phyloP scores from a whole-genome alignment of 2,888 invertebrate genomes.

The Sphinx pinastri region DNA sequence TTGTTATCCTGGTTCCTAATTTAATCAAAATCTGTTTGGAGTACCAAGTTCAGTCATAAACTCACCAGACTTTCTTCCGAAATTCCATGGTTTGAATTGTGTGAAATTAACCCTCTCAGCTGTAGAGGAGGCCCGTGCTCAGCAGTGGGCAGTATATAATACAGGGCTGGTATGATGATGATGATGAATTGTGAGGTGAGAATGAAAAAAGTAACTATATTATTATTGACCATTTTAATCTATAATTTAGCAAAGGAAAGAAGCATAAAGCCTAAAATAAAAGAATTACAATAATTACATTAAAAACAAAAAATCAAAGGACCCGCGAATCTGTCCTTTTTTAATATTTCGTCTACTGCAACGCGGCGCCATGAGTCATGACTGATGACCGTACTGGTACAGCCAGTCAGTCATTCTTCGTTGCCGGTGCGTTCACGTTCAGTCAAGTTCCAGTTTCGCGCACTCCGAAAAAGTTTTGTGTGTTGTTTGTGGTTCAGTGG shows the following conservation, averaged over 20 bases:
- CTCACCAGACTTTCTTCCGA: no score
- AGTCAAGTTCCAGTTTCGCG: conserved; percentile 9
- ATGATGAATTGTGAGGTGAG: no score
- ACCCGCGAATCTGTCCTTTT: background rate
- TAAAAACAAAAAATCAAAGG: background rate
- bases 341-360: background rate
- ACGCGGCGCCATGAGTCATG: background rate
- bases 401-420: conserved; percentile 26
- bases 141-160: no score
- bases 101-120: no score
- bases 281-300: background rate
- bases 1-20: no score
- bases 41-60: no score
- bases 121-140: no score
- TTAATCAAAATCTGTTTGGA: no score
- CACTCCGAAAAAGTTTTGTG: background rate
- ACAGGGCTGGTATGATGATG: no score
- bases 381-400: background rate
- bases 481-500: conserved; percentile 16
- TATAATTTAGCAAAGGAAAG: background rate
- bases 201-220: no score
- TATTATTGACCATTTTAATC: no score
- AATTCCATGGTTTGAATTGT: no score
- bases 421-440: conserved; percentile 20
- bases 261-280: background rate